Conservation (phyloP, 2,888 invertebrate species). For the Drosophila paracracens region DNA sequence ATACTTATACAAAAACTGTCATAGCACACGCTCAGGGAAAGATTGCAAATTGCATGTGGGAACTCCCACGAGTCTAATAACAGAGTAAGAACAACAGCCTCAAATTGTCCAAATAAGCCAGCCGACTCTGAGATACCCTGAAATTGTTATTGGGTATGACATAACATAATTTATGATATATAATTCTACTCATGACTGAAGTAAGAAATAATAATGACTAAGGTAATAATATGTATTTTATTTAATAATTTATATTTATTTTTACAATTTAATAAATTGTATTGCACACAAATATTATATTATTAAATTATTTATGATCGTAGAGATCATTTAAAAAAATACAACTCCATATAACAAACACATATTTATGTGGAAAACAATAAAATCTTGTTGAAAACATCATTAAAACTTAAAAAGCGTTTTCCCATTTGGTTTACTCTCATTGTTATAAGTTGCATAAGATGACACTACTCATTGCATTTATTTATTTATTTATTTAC, state of each 20-base stretch:
- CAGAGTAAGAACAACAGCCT: conserved; percentile 42
- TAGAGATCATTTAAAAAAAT: neutral
- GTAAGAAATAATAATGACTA: neutral
- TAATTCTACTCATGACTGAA: neutral
- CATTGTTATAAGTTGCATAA: neutral
- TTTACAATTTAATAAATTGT: neutral
- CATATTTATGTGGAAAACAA: neutral
- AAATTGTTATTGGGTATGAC: neutral
- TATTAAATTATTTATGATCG: neutral
- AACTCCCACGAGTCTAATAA: conserved; percentile 72
- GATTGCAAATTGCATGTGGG: conserved; percentile 69
- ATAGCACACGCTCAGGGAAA: conserved; percentile 53
- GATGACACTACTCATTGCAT: neutral
- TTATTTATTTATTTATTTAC: neutral
- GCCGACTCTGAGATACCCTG: conserved; percentile 29
- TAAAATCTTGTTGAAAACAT: neutral
- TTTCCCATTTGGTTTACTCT: neutral
- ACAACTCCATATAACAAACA: neutral
- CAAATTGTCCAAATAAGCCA: neutral
- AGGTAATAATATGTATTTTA: too few relatives aligned
- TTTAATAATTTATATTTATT: too few relatives aligned
- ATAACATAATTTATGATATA: neutral
- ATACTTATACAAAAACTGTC: conserved; percentile 63
- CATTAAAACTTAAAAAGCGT: neutral
- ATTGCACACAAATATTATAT: neutral